phyloP scores from a whole-genome alignment of 35 echinoderm and acorn worm species.

The Hemicentrotus pulcherrimus region DNA sequence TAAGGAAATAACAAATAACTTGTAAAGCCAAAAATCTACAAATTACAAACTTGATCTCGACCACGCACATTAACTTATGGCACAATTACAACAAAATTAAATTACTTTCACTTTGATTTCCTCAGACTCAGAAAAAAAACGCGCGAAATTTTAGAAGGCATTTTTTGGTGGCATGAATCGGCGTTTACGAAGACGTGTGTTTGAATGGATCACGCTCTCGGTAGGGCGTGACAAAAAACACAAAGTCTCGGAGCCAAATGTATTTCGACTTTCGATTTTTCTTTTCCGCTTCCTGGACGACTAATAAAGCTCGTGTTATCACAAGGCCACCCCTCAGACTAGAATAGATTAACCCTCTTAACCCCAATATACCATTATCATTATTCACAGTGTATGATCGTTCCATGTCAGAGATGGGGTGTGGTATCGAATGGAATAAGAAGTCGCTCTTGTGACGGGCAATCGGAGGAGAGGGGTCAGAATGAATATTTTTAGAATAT shows the following conservation, averaged over 20 bases:
- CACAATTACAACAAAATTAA: no score
- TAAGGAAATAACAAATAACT: no score
- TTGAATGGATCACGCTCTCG: neutral
- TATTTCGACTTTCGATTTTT: slow-evolving; percentile 14
- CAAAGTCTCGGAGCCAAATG: slow-evolving; percentile 24
- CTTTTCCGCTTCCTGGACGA: neutral
- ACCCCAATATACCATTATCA: neutral
- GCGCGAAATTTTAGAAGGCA: neutral
- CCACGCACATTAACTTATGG: no score
- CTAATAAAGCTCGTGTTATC: slow-evolving; percentile 22
- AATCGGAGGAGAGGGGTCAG: no score
- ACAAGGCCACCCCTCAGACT: slow-evolving; percentile 26
- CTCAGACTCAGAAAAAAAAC: neutral
- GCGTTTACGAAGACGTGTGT: slow-evolving; percentile 8
- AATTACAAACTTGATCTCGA: no score
- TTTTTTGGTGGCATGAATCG: neutral
- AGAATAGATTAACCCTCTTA: slow-evolving; percentile 5
- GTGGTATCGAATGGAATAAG: neutral
- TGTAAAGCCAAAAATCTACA: no score
- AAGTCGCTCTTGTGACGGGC: neutral
- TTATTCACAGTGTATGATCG: neutral
- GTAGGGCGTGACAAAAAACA: slow-evolving; percentile 13
- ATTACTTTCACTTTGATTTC: neutral
- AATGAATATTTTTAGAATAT: no score
- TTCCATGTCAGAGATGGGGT: neutral